Evolutionary conservation across 1,140 invertebrate species (phyloP), one percentile per base, ranked within the genome.

Genomic region (Drusus annulatus): DNA sequence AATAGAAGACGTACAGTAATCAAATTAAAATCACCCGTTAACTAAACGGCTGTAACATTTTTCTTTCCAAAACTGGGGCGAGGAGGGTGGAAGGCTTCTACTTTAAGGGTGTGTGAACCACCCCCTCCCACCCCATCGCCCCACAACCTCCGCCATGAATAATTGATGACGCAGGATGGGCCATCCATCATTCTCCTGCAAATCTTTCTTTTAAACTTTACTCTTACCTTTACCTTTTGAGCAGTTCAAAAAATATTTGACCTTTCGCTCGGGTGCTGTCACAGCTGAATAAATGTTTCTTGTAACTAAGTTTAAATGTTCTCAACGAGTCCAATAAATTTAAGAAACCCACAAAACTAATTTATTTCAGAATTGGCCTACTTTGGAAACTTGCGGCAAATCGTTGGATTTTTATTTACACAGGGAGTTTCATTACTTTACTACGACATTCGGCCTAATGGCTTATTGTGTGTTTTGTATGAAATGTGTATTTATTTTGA

Each of bases 131-230:
- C 36, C 36, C 5, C 13, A 45, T 15, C 25, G n/a, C 25, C 13
- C 31, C 2, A 19, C 56, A 13, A 62, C 23, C 25, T 16, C 62
- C 54, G 51, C 81, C 81, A 82, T 82, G 81, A 82, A 82, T 82
- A 82, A 82, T 82, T 82, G 81, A 82, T 82, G 81, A 56, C 78
- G 73, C 74, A 78, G 73, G 73, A 62, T 56, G 74, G 81, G 73
- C 78, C 81, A 82, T 82, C 81, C 81, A 82, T 82, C 81, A 82
- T 82, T 80, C 78, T 65, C 73, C 77, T 73, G 81, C 81, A 82
- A 82, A 82, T 82, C 81, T 82, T 82, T 80, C 78, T 80, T 82
- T 82, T 80, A 82, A 82, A 82, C 81, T 82, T 82, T 76, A 77
- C 68, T 79, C 75, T 80, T 77, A 80, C 81, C 81, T 79, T 80